Conservation (phyloP, 2,797 vertebrate species). For the Takifugu ocellatus region DNA sequence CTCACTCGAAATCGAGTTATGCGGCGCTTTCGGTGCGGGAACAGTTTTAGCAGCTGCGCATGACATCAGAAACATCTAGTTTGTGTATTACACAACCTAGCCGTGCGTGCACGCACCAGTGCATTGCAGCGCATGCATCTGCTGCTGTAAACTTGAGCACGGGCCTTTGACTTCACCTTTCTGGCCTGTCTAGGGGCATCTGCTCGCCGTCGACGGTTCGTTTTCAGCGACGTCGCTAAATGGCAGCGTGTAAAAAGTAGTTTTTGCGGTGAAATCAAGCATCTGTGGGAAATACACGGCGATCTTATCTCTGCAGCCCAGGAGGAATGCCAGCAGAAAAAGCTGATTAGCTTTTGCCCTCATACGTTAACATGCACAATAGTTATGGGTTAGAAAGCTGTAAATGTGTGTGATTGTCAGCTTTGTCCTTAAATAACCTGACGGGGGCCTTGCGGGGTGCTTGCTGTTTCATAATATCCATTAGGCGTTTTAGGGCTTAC, state of each 20-base stretch:
- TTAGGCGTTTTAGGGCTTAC: slow-evolving; percentile 56
- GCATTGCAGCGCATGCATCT: slow-evolving; percentile 32
- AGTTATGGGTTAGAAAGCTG: not conserved
- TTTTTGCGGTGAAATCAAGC: not conserved
- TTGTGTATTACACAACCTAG: slow-evolving; percentile 38
- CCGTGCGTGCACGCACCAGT: slow-evolving; percentile 31
- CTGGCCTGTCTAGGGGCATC: slow-evolving; percentile 18
- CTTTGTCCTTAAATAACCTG: slow-evolving; percentile 53
- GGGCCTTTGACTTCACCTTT: slow-evolving; percentile 36
- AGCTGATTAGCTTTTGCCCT: not conserved
- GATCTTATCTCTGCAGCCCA: not conserved
- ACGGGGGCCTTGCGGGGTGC: slow-evolving; percentile 25
- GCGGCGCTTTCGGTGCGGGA: slow-evolving; percentile 9
- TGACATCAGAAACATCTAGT: slow-evolving; percentile 30
- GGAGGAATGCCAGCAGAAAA: not conserved
- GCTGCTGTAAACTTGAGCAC: slow-evolving; percentile 25
- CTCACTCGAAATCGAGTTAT: not conserved
- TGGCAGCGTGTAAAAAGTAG: no score
- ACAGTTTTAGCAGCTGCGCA: slow-evolving; percentile 29
- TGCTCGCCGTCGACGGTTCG: not conserved
- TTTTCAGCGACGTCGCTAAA: no score
- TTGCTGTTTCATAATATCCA: slow-evolving; percentile 51
- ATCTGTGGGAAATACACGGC: slow-evolving; percentile 1
- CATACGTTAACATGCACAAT: not conserved
- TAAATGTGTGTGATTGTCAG: not conserved